Conservation (phyloP, 2,113 vertebrate species). For the Spermophilus dauricus region DNA sequence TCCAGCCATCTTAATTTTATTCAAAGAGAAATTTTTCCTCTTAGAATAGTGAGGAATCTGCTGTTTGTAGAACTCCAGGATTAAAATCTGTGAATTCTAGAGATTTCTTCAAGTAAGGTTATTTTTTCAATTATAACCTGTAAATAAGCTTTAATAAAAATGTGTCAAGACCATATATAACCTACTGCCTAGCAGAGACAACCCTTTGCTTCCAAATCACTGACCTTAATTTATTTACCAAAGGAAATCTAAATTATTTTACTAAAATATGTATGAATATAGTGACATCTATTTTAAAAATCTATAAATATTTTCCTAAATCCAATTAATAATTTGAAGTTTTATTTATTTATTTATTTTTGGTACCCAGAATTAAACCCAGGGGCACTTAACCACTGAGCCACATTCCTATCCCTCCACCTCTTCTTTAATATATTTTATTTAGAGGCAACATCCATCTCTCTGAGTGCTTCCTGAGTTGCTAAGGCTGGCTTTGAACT, state of each 20-base stretch:
- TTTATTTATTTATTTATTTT: no score
- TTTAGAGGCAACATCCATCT: no score
- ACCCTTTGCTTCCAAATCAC: not conserved
- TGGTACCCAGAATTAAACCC: no score
- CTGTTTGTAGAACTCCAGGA: not conserved
- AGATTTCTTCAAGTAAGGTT: not conserved
- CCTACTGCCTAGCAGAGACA: not conserved
- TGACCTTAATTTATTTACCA: not conserved
- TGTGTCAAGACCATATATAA: not conserved
- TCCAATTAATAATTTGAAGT: not conserved
- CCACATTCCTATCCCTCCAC: no score
- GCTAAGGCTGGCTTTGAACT: no score
- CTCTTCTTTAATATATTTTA: no score
- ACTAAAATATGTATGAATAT: not conserved
- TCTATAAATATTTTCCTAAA: not conserved
- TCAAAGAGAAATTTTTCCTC: not conserved
- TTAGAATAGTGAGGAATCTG: not conserved
- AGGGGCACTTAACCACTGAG: no score
- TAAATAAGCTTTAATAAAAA: slow-evolving; percentile 8
- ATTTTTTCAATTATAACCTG: not conserved
- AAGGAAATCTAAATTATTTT: not conserved
- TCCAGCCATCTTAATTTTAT: not conserved
- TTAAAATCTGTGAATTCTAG: not conserved
- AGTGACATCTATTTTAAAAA: not conserved
- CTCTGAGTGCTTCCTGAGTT: no score